Percentiles rank a stretch among this genome's conserved stretches.
These are phyloP conservation scores for Mirza zaza DNA, from an alignment of 2,113 vertebrate genomes.

Conservation along the genomic window DNA sequence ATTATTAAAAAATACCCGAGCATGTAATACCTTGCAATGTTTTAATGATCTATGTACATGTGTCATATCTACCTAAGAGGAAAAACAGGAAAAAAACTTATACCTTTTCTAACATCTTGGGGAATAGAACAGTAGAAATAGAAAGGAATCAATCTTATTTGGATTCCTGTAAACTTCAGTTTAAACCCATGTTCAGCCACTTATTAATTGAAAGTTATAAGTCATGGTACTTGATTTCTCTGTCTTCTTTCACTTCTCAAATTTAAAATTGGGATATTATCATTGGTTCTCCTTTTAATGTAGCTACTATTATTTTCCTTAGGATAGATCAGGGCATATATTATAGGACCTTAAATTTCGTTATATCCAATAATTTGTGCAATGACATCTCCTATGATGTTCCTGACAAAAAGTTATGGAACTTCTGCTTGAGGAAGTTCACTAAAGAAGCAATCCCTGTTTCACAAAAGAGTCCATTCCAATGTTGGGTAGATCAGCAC, in stretches of 20 bases:
- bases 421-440: not conserved
- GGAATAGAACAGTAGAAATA: not conserved
- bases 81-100: not conserved
- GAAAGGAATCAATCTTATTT: not conserved
- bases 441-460: not conserved
- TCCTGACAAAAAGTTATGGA: not conserved
- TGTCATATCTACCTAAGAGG: not conserved
- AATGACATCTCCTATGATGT: not conserved
- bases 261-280: not conserved
- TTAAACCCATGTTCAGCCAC: not conserved
- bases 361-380: not conserved
- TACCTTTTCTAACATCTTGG: not conserved
- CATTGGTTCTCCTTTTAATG: not conserved
- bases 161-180: not conserved
- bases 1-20: not conserved
- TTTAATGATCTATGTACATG: not conserved
- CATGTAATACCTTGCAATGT: not conserved
- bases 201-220: not conserved
- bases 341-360: not conserved
- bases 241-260: not conserved
- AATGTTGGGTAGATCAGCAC: not conserved
- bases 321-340: not conserved
- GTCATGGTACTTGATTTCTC: not conserved
- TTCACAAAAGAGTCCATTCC: not conserved
- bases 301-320: not conserved